A percentile compares a stretch with the other conserved stretches of the same genome.
Conservation (phyloP, 2,888 invertebrate genomes). For the Apotomis capreana region DNA sequence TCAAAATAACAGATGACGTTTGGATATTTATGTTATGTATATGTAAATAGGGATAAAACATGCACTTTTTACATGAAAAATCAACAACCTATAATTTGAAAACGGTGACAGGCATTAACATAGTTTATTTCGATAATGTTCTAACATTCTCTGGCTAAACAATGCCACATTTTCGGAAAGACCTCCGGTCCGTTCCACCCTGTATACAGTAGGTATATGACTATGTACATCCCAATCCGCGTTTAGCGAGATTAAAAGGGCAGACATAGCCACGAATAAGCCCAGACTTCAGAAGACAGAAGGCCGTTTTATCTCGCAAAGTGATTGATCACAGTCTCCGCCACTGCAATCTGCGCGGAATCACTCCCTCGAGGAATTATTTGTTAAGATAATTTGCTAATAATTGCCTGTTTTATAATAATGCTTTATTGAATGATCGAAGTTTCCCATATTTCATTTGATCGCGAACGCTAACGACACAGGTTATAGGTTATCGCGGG, state of each 20-base stretch:
- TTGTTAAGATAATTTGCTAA: slow-evolving; percentile 22
- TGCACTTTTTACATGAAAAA: too few relatives aligned
- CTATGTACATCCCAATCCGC: slow-evolving; percentile 11
- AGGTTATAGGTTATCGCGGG: slow-evolving; percentile 16
- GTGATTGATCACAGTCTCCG: slow-evolving; percentile 39
- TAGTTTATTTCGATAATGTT: too few relatives aligned
- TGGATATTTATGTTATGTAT: too few relatives aligned
- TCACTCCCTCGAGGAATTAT: slow-evolving; percentile 30
- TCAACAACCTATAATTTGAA: too few relatives aligned
- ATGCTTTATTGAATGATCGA: slow-evolving; percentile 9
- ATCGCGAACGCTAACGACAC: background rate
- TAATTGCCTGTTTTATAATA: slow-evolving; percentile 9
- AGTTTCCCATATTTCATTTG: background rate
- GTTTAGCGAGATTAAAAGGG: slow-evolving; percentile 37
- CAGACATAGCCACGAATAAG: slow-evolving; percentile 33
- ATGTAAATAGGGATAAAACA: too few relatives aligned
- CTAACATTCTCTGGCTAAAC: too few relatives aligned
- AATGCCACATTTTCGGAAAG: too few relatives aligned
- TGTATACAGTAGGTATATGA: background rate
- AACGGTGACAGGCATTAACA: too few relatives aligned
- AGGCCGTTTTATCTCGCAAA: slow-evolving; percentile 36
- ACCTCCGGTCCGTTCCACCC: too few relatives aligned
- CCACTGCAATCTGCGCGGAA: slow-evolving; percentile 30
- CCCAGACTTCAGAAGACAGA: slow-evolving; percentile 19
- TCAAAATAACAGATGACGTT: too few relatives aligned